These are phyloP conservation scores for Nematostella vectensis DNA, from an alignment of 92 coral and sea anemone species.

Conservation along the genomic window DNA sequence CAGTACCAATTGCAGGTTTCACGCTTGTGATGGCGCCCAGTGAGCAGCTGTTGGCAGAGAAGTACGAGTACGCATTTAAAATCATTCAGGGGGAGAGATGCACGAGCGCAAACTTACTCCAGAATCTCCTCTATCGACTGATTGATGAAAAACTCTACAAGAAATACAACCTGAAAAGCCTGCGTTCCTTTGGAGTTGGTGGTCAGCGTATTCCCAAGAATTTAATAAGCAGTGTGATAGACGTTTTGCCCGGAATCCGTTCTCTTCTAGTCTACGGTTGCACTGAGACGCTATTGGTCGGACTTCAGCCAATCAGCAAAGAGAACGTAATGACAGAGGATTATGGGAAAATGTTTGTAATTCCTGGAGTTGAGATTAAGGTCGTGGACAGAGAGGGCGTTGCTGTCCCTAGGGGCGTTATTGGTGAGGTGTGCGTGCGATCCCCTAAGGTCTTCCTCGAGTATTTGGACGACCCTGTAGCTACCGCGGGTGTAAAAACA, in stretches of 20 bases:
- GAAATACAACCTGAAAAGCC: constrained; percentile 18
- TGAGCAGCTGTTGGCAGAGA: constrained; percentile 3
- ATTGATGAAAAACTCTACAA: constrained; percentile 16
- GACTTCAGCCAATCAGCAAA: constrained; percentile 16
- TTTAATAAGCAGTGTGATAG: constrained; percentile 6
- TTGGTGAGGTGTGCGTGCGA: constrained; percentile 16
- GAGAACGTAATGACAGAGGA: constrained; percentile 3
- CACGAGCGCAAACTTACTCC: constrained; percentile 7
- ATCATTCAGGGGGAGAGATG: constrained; percentile 17
- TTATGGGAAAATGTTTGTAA: constrained; percentile 20
- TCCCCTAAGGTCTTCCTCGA: constrained; percentile 8
- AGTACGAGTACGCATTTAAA: constrained; percentile 14
- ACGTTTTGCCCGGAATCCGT: constrained; percentile 13
- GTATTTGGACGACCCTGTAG: constrained; percentile 13
- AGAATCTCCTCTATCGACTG: constrained; percentile 8
- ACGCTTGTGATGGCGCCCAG: constrained; percentile 13
- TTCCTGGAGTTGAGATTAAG: constrained; percentile 16
- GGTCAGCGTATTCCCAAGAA: constrained; percentile 23
- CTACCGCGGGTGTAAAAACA: constrained; percentile 5
- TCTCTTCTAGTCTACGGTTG: constrained; percentile 10
- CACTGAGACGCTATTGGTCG: constrained; percentile 11
- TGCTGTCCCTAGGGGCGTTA: constrained; percentile 15
- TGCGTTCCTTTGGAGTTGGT: constrained; percentile 16
- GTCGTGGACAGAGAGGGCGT: constrained; percentile 14
- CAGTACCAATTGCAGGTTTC: constrained; percentile 15